Evolutionary conservation across 1,140 invertebrate genomes (phyloP).

Genomic region (Hylyphantes graminicola): DNA sequence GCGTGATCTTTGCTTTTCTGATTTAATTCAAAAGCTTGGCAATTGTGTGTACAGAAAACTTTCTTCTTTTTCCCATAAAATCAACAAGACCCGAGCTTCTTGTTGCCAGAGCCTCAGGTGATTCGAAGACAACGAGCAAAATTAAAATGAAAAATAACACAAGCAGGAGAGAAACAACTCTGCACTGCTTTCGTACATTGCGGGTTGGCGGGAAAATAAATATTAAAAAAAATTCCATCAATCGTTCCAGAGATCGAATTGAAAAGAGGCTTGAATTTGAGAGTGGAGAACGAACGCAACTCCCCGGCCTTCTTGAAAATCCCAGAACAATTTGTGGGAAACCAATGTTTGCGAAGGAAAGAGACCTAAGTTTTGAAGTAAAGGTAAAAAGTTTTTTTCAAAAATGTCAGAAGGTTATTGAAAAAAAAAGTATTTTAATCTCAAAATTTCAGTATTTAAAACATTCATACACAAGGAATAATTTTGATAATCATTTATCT

Average conservation of each 20-base stretch:
- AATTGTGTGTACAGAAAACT: no score
- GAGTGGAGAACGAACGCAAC: slow-evolving; percentile 4
- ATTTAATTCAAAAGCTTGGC: no score
- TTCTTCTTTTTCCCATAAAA: no score
- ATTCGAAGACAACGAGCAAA: slow-evolving; percentile 21
- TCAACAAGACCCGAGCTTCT: no score
- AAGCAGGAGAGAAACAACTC: slow-evolving; percentile 18
- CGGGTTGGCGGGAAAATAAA: slow-evolving; percentile 16
- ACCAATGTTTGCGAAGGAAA: neutral
- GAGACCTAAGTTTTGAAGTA: slow-evolving; percentile 15
- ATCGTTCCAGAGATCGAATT: slow-evolving; percentile 46
- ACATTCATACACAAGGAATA: no score
- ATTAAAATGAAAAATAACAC: slow-evolving; percentile 45
- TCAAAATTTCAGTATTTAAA: no score
- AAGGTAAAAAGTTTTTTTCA: no score
- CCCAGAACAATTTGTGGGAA: slow-evolving; percentile 38
- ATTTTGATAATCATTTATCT: no score
- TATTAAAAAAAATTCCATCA: slow-evolving; percentile 46
- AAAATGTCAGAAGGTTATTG: no score
- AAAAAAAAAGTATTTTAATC: no score
- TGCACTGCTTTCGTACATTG: neutral
- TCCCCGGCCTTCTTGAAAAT: slow-evolving; percentile 34
- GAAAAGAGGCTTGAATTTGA: slow-evolving; percentile 32
- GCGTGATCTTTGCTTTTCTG: no score
- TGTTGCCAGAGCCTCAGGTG: slow-evolving; percentile 16